Base-by-base conservation (phyloP, 2,888 invertebrate species). In the Eugnorisma glareosa region DNA sequence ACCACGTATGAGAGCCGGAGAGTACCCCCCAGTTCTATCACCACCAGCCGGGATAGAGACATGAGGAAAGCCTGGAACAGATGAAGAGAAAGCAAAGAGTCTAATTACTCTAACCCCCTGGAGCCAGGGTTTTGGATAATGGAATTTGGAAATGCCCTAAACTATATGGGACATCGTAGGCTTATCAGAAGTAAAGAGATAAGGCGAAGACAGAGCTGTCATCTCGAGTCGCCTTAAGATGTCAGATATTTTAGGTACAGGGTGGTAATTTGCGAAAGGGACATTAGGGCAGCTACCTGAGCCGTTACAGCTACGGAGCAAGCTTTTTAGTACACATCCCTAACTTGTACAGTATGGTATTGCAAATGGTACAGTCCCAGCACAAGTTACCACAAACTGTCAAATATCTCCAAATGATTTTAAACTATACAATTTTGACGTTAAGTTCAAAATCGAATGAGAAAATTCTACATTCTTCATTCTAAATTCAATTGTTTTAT, bases 1-100 rank as follows among this genome's bases (percentile, higher is more conserved):
- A 98, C 97, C 28, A 98, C 97, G 90, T 98, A 98, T 0, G 98
- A 97, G 63, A 97, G 95, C 1, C 97, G 97, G 51, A 98, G 93
- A 4, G 97, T 93, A 7, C 97, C 96, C 0, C 97, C 97, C 45
- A 98, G 90, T 80, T 97, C 97, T 64, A 97, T 97, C 18, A 98
- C 94, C 6, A 98, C 93, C 51, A 97, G 83, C 0, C 97, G 94
- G 11, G 97, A 94, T 54, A 97, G 93, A 0, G 97, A 97, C 90
- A 97, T 97, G 31, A 97, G 95, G 81, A 97, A 96, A 0, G 97
- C 97, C 95, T 97, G 92, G 0, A 84, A 51, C 43, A 4, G 18
- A 51, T 54, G 24, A 61, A 13, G 10, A 45, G 1, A 57, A 57
- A 54, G 13, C 2, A 13, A 28, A 28, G 15, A 28, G 28, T 28